Evolutionary conservation across 2,113 vertebrate species (phyloP).

Genomic region (Dicrurus megarhynchus): DNA sequence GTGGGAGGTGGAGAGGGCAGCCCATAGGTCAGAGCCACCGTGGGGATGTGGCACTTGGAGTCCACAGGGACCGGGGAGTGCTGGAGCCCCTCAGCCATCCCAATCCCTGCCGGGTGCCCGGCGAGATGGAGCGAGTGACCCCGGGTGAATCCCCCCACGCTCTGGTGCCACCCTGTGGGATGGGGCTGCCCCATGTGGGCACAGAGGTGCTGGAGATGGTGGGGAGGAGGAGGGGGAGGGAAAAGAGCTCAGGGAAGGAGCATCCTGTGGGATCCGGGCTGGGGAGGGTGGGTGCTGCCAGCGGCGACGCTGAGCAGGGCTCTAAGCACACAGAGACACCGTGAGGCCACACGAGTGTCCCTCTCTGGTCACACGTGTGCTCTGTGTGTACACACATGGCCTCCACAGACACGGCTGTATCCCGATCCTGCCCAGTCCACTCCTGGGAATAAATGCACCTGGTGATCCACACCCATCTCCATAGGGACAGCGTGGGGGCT

Average conservation of each 20-base stretch:
- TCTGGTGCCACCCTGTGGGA: accelerated
- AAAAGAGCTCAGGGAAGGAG: not conserved
- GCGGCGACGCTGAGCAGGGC: not conserved
- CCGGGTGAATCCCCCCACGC: not conserved
- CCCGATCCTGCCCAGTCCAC: accelerated
- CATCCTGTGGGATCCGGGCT: not conserved
- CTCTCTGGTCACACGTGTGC: not conserved
- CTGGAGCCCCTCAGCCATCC: not conserved
- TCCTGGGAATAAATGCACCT: not conserved
- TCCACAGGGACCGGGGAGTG: accelerated
- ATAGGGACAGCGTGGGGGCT: not conserved
- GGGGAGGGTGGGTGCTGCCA: not conserved
- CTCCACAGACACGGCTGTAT: accelerated
- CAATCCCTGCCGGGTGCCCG: accelerated
- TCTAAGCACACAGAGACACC: accelerated
- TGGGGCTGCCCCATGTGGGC: not conserved
- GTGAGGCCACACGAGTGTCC: accelerated
- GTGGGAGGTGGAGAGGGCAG: not conserved
- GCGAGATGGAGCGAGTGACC: accelerated
- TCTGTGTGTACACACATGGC: accelerated
- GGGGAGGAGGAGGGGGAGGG: not conserved
- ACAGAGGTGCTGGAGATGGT: not conserved
- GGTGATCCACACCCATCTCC: not conserved
- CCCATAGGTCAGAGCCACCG: accelerated
- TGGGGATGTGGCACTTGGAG: not conserved